Evolutionary conservation across 2,113 vertebrate species (phyloP).

Genomic region (Hippopotamus amphibius): DNA sequence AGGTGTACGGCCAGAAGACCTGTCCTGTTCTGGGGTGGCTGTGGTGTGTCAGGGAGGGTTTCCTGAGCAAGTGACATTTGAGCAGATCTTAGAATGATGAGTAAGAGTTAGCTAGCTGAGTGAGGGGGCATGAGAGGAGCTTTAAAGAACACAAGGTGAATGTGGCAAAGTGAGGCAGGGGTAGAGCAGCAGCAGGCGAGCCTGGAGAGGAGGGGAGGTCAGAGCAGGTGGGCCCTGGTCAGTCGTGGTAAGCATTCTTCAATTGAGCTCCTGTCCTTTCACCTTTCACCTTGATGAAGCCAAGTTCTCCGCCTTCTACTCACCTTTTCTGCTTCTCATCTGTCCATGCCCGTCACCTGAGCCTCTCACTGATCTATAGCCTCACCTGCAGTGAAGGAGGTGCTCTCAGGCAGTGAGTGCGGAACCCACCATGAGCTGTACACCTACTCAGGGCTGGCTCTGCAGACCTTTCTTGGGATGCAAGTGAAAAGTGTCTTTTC

Average conservation of each 20-base stretch:
- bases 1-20: background rate
- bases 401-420: background rate
- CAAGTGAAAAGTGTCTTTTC: too few species aligned
- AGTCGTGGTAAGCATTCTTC: background rate
- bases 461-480: background rate
- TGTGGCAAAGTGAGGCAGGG: background rate
- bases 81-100: background rate
- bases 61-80: background rate
- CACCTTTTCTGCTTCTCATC: background rate
- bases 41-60: background rate
- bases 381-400: background rate
- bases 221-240: too few species aligned
- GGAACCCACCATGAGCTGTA: accelerated
- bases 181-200: background rate
- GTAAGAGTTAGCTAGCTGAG: background rate
- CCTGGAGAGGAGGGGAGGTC: background rate
- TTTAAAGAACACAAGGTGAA: background rate
- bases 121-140: background rate
- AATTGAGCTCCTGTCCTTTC: background rate
- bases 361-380: accelerated
- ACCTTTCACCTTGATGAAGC: background rate
- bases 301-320: background rate
- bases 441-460: background rate
- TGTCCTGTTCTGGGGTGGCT: background rate
- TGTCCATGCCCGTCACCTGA: accelerated